phyloP scores from a whole-genome alignment of 2,888 invertebrate species.

The Dynastes hyllus region DNA sequence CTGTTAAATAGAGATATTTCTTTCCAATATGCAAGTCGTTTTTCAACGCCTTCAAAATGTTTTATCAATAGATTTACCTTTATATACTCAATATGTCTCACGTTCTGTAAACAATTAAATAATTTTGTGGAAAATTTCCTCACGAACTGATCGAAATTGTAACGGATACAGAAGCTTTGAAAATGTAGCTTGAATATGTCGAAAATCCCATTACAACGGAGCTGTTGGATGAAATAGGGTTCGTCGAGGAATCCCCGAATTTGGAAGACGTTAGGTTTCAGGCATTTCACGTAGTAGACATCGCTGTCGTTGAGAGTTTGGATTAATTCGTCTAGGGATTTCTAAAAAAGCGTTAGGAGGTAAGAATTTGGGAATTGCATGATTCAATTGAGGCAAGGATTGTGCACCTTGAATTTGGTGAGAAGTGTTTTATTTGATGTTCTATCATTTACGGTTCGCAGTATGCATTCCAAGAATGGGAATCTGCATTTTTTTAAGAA shows the following conservation, averaged over 20 bases:
- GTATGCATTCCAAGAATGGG: slow-evolving; percentile 55
- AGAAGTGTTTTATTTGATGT: slow-evolving; percentile 62
- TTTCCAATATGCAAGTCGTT: slow-evolving; percentile 53
- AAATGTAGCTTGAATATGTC: slow-evolving; percentile 60
- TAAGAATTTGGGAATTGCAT: not conserved
- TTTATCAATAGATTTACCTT: not conserved
- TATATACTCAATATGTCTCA: slow-evolving; percentile 2
- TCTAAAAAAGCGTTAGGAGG: slow-evolving; percentile 49
- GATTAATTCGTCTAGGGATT: slow-evolving; percentile 67
- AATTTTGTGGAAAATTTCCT: slow-evolving; percentile 39
- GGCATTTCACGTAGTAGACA: slow-evolving; percentile 69
- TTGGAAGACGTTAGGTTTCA: slow-evolving; percentile 64
- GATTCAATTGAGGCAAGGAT: not conserved
- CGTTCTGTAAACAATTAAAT: slow-evolving; percentile 48
- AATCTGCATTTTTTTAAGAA: slow-evolving; percentile 57
- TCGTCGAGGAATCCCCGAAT: slow-evolving; percentile 58
- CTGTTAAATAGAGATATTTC: slow-evolving; percentile 54
- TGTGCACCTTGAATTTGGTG: slow-evolving; percentile 64
- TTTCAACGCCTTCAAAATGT: slow-evolving; percentile 42
- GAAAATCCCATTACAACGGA: slow-evolving; percentile 59
- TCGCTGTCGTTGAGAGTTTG: slow-evolving; percentile 66
- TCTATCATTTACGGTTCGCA: slow-evolving; percentile 47
- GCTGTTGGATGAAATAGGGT: slow-evolving; percentile 57
- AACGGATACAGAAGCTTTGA: slow-evolving; percentile 59
- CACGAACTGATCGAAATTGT: slow-evolving; percentile 49